A percentile compares a stretch with the other conserved stretches of the same genome.
These are phyloP conservation scores for Poeciliopsis turneri DNA, from an alignment of 2,797 vertebrate genomes.

Conservation along the genomic window DNA sequence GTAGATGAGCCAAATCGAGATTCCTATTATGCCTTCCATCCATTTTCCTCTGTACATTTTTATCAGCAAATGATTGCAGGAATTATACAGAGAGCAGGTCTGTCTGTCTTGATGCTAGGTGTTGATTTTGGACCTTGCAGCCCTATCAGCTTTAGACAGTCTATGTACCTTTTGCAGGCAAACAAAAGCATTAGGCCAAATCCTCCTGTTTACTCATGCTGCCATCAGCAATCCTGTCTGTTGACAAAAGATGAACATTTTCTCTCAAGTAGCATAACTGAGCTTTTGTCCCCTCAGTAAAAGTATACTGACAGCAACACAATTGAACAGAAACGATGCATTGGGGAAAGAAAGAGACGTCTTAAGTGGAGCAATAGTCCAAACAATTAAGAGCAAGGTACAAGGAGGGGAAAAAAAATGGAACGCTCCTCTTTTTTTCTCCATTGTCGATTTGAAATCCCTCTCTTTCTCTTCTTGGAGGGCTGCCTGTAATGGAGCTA, in stretches of 20 bases:
- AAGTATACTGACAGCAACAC: constrained; percentile 71
- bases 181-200: constrained; percentile 83
- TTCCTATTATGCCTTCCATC: constrained; percentile 21
- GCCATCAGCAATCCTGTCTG: constrained; percentile 78
- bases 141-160: constrained; percentile 84
- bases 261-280: constrained; percentile 80
- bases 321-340: constrained; percentile 71
- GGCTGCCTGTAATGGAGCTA: constrained; percentile 89
- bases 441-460: constrained; percentile 82
- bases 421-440: constrained; percentile 61
- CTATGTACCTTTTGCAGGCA: constrained; percentile 84
- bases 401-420: constrained; percentile 66
- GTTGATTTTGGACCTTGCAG: constrained; percentile 79
- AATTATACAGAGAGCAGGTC: constrained; percentile 48
- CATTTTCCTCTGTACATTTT: constrained; percentile 29
- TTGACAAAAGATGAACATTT: constrained; percentile 83
- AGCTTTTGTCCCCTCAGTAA: constrained; percentile 73
- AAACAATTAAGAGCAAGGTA: constrained; percentile 82
- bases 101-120: constrained; percentile 62
- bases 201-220: constrained; percentile 79
- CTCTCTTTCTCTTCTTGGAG: constrained; percentile 84
- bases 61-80: constrained; percentile 53
- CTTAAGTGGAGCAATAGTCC: constrained; percentile 78
- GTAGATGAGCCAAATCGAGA: constrained; percentile 9
- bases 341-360: constrained; percentile 66